Conservation (phyloP, 2,797 vertebrate genomes). For the Artibeus jamaicensis region DNA sequence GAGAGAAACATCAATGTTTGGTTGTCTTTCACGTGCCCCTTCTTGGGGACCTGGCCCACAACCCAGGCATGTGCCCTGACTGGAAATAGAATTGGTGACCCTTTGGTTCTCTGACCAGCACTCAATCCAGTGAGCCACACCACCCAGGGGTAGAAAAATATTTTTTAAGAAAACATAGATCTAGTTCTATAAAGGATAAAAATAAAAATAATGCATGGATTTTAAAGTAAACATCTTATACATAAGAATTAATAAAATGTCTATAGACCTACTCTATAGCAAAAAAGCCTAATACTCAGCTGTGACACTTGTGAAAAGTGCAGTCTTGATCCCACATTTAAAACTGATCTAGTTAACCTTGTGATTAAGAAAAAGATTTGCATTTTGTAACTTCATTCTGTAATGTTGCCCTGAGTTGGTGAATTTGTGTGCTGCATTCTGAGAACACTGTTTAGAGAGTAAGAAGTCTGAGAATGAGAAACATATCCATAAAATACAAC, state of each 20-base stretch:
- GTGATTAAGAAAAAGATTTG: not conserved
- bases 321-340: not conserved
- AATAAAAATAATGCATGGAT: not conserved
- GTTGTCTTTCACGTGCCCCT: too few relatives aligned
- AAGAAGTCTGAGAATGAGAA: not conserved
- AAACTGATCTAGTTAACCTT: not conserved
- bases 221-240: not conserved
- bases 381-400: not conserved
- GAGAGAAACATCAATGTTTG: too few relatives aligned
- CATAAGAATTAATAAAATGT: not conserved
- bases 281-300: not conserved
- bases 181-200: not conserved
- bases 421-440: not conserved
- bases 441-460: not conserved
- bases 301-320: not conserved
- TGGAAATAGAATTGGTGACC: too few relatives aligned
- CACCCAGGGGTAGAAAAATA: not conserved
- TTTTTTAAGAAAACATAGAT: not conserved
- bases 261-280: not conserved
- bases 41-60: too few relatives aligned
- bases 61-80: too few relatives aligned
- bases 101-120: too few relatives aligned
- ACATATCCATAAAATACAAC: not conserved
- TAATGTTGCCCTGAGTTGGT: not conserved
- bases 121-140: too few relatives aligned